Conservation (phyloP, 2,113 vertebrate species). For the Oreochromis spilurus region DNA sequence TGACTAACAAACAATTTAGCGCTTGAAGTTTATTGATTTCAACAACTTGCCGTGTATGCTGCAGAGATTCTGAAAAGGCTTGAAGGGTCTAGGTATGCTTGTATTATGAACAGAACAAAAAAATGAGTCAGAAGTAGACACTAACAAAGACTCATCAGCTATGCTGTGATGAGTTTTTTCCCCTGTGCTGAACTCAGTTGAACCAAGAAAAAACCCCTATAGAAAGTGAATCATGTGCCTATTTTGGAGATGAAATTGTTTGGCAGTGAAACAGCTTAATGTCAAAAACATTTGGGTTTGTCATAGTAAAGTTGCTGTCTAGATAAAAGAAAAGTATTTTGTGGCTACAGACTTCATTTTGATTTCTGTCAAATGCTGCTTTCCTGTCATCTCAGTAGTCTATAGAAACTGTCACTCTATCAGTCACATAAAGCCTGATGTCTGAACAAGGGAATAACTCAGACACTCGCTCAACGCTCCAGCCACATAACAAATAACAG, state of each 20-base stretch:
- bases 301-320: not conserved
- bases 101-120: constrained; percentile 27
- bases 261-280: not conserved
- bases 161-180: not conserved
- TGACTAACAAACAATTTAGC: constrained; percentile 52
- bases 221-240: constrained; percentile 8
- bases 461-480: not conserved
- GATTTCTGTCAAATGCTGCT: constrained; percentile 8
- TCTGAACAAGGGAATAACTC: constrained; percentile 20
- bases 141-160: constrained; percentile 11
- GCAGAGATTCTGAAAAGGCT: constrained; percentile 27
- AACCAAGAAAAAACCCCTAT: not conserved
- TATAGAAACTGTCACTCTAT: constrained; percentile 19
- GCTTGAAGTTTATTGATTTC: constrained; percentile 49
- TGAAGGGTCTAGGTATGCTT: constrained; percentile 17
- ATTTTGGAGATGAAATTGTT: constrained; percentile 14
- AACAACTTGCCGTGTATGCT: constrained; percentile 16
- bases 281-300: not conserved
- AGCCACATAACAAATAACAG: constrained; percentile 13
- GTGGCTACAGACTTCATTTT: not conserved
- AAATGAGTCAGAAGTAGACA: constrained; percentile 5
- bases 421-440: constrained; percentile 19
- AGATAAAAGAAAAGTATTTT: constrained; percentile 10
- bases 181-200: not conserved
- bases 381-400: not conserved